A percentile compares a stretch with the other conserved stretches of the same genome.
These are phyloP conservation scores for Tetranychus piercei DNA, from an alignment of 2,888 invertebrate species.

Conservation along the genomic window DNA sequence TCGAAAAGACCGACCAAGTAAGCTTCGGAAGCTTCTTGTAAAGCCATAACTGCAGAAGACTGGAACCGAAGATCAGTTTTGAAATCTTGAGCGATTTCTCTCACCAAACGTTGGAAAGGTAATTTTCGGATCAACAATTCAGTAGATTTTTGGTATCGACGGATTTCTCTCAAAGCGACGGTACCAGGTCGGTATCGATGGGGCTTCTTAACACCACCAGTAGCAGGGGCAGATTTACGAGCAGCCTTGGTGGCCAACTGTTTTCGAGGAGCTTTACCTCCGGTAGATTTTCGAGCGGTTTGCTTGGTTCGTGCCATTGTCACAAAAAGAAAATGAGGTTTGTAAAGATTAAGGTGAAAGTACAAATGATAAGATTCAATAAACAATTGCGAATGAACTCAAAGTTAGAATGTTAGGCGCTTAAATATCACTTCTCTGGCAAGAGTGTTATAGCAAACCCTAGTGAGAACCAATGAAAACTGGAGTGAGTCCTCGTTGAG, in stretches of 20 bases:
- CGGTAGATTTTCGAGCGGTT: slow-evolving; percentile 88
- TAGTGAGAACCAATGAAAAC: not conserved
- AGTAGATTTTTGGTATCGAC: slow-evolving; percentile 88
- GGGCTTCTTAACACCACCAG: slow-evolving; percentile 87
- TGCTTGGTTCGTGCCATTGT: slow-evolving; percentile 91
- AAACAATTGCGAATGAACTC: no score
- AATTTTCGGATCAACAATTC: slow-evolving; percentile 84
- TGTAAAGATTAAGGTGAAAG: not conserved
- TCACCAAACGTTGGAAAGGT: slow-evolving; percentile 84
- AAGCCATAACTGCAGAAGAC: slow-evolving; percentile 64
- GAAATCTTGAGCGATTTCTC: slow-evolving; percentile 94
- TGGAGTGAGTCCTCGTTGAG: not conserved
- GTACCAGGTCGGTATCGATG: slow-evolving; percentile 92
- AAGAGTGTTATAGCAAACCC: no score
- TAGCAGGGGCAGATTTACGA: slow-evolving; percentile 80
- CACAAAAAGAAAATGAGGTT: not conserved
- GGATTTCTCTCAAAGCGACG: slow-evolving; percentile 86
- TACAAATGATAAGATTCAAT: not conserved
- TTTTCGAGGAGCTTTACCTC: slow-evolving; percentile 89
- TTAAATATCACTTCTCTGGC: not conserved
- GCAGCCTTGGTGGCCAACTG: slow-evolving; percentile 83
- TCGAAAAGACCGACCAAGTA: slow-evolving; percentile 86
- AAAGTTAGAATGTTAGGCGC: not conserved
- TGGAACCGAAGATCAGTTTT: slow-evolving; percentile 90
- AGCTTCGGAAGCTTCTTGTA: slow-evolving; percentile 60